These are phyloP conservation scores for Hermaeophaga mercurialis DNA, from an alignment of 2,888 invertebrate species.

Conservation along the genomic window DNA sequence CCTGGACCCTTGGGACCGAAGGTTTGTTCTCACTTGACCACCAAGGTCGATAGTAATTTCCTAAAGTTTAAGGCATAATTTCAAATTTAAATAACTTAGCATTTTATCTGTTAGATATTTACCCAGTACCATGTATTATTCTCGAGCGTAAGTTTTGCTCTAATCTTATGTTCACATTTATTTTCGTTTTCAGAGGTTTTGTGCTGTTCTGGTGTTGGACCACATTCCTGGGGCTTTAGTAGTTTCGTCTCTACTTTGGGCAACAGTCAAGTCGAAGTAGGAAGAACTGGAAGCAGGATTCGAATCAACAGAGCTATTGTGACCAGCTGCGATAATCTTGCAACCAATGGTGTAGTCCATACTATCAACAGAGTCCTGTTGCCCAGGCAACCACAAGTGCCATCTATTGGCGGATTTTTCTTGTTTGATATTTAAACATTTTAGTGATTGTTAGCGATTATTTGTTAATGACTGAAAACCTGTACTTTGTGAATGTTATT, in stretches of 20 bases:
- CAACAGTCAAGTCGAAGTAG: conserved; percentile 50
- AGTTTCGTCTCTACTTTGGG: conserved; percentile 52
- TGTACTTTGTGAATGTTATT: conserved; percentile 16
- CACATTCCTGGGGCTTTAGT: conserved; percentile 55
- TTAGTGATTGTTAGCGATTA: not conserved
- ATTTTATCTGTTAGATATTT: too few species aligned
- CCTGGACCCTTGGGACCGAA: too few species aligned
- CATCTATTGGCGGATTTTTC: conserved; percentile 49
- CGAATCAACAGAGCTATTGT: conserved; percentile 52
- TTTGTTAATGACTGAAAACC: conserved; percentile 11
- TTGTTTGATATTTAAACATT: conserved; percentile 51
- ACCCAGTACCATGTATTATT: too few species aligned
- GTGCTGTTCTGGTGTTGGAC: conserved; percentile 56
- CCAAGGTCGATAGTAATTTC: too few species aligned
- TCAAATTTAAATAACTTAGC: too few species aligned
- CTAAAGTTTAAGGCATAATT: too few species aligned
- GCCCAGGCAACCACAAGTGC: conserved; percentile 50
- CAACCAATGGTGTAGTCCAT: conserved; percentile 65
- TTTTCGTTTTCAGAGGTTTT: conserved; percentile 52
- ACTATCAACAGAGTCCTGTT: conserved; percentile 61
- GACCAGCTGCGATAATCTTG: conserved; percentile 60
- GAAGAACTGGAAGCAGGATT: conserved; percentile 50
- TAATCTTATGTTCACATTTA: not conserved
- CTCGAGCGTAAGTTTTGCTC: too few species aligned
- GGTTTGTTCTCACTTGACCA: too few species aligned